These are phyloP conservation scores for Crocidura indochinensis DNA, from an alignment of 2,797 vertebrate species.

Conservation along the genomic window DNA sequence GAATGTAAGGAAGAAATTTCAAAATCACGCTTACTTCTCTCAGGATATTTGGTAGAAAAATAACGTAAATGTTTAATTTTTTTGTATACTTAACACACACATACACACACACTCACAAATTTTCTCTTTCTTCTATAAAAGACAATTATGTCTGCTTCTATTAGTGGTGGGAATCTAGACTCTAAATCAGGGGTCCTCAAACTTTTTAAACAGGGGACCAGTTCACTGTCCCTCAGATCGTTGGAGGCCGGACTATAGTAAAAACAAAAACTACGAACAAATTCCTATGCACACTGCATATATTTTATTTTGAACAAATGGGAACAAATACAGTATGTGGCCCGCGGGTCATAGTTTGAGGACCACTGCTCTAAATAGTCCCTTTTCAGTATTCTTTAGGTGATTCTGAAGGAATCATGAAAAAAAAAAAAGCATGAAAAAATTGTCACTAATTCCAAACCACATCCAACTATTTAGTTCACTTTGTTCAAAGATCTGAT, in stretches of 20 bases:
- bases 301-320: too few relatives aligned
- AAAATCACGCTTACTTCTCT: slow-evolving; percentile 84
- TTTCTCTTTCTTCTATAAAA: slow-evolving; percentile 73
- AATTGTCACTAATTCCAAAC: not conserved
- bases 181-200: too few relatives aligned
- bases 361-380: slow-evolving; percentile 26
- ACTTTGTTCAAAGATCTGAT: slow-evolving; percentile 33
- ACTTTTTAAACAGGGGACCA: too few relatives aligned
- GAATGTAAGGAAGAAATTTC: slow-evolving; percentile 77
- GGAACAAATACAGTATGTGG: too few relatives aligned
- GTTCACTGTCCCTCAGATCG: too few relatives aligned
- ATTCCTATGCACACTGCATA: too few relatives aligned
- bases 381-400: not conserved
- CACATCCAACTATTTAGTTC: not conserved
- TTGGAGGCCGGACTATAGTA: too few relatives aligned
- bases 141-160: slow-evolving; percentile 80
- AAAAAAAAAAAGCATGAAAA: not conserved
- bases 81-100: too few relatives aligned
- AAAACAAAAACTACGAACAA: too few relatives aligned
- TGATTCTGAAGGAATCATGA: not conserved
- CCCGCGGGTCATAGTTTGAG: too few relatives aligned
- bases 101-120: too few relatives aligned
- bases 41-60: slow-evolving; percentile 81
- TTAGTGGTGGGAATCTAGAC: slow-evolving; percentile 71
- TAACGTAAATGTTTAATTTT: slow-evolving; percentile 86